Evolutionary conservation across 1,140 invertebrate species (phyloP).

Genomic region (Melipona quadrifasciata): DNA sequence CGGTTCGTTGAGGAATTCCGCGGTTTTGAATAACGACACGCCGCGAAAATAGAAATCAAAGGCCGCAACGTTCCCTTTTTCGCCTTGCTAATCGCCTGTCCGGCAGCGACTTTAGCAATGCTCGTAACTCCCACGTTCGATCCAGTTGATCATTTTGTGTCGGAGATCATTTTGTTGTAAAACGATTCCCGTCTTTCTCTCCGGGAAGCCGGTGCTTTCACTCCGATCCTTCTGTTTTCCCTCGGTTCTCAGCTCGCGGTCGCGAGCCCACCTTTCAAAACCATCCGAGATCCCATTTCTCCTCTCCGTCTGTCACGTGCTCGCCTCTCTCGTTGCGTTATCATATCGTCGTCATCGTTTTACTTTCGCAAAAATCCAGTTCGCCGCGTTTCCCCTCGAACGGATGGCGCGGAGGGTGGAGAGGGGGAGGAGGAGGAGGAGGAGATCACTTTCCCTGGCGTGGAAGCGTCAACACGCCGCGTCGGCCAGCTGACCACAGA

Average conservation of each 20-base stretch:
- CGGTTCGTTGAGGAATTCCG: not conserved
- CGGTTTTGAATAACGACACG: slow-evolving; percentile 12
- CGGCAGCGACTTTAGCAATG: not conserved
- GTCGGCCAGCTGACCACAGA: slow-evolving; percentile 18
- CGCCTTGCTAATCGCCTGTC: slow-evolving; percentile 15
- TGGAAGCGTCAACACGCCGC: not conserved
- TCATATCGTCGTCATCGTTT: not conserved
- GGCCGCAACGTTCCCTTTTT: slow-evolving; percentile 1
- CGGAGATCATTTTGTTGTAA: not conserved
- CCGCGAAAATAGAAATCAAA: not conserved
- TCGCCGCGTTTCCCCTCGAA: slow-evolving; percentile 13
- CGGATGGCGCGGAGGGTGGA: too few species aligned
- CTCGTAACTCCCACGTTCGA: not conserved
- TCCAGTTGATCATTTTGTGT: slow-evolving; percentile 29
- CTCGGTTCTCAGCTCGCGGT: too few species aligned
- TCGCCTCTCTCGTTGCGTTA: not conserved
- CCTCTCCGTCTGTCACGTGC: not conserved
- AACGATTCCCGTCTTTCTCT: not conserved
- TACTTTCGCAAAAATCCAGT: slow-evolving; percentile 43
- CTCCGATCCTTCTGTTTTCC: not conserved
- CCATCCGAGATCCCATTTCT: not conserved
- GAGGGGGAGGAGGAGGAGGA: too few species aligned
- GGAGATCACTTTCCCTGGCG: slow-evolving; percentile 33
- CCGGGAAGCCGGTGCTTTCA: not conserved
- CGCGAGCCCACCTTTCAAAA: not conserved